Evolutionary conservation across 1,140 invertebrate species (phyloP), one percentile per base, ranked within the genome.

Genomic region (Cherax quadricarinatus): DNA sequence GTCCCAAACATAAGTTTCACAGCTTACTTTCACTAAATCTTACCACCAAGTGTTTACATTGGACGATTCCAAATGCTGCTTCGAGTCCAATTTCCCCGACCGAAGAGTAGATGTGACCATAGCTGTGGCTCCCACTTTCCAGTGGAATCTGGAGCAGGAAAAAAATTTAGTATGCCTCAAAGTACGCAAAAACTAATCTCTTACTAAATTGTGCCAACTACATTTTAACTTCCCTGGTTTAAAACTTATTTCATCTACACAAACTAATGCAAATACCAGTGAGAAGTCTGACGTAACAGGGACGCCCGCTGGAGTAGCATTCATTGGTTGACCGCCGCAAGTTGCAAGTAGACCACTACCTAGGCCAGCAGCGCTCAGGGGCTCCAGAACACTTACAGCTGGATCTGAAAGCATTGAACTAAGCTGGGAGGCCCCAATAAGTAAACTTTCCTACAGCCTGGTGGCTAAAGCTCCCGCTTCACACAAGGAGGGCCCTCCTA

Each of bases 31-130:
- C 2, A 41, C n/a, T 2, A 66, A 21, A 24, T 4, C 86, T 60
- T 53, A 88, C 86, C 73, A 88, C 86, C 75, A 88, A 41, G 75
- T 88, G 75, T 30, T 49, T 24, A 57, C 86, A 88, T n/a, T 88
- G 49, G 4, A 41, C 16, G 2, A 79, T 88, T 5, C 78, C 86
- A 80, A 88, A 88, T 9, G 86, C 86, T 6, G 86, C 51, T 79
- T 79, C 51, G 9, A 88, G 49, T 48, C 73, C 75, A 9, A 53
- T 10, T 41, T 60, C 21, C 18, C 73, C 49, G 5, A 1, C 75
- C 57, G 80, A 10, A 4, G 86, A 79, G 57, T 88, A 53, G 24
- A 88, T 80, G 75, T 88, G 86, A n/a, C 86, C 86, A 41, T 79
- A 88, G 24, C 14, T 75, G 1, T 49, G 41, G n/a, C n/a, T n/a